A percentile compares a stretch with the other conserved stretches of the same genome.
These are phyloP conservation scores for Metalampra italica DNA, from an alignment of 2,888 invertebrate genomes.

Conservation along the genomic window DNA sequence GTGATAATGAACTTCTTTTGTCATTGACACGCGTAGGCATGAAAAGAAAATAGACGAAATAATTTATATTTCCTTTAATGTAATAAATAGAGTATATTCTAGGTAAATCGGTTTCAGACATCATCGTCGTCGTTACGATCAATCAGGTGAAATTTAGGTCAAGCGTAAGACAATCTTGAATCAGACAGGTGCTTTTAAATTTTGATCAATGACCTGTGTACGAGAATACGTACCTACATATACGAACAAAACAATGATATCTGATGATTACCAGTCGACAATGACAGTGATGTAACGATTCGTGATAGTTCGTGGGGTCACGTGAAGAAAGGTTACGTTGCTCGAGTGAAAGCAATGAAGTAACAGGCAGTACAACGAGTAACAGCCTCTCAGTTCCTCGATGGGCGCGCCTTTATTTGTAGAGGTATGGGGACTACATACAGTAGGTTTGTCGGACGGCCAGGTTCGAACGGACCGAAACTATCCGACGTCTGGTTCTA, in stretches of 20 bases:
- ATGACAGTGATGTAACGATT: conserved; percentile 22
- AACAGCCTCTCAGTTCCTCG: conserved; percentile 15
- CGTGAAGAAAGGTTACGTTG: conserved; percentile 52
- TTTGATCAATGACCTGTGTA: background rate
- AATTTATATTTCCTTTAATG: too few species aligned
- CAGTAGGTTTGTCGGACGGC: too few species aligned
- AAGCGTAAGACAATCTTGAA: too few species aligned
- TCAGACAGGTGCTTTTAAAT: too few species aligned
- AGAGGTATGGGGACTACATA: background rate
- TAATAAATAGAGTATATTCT: too few species aligned
- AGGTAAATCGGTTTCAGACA: too few species aligned
- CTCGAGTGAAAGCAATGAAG: conserved; percentile 48
- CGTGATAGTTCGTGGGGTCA: conserved; percentile 58
- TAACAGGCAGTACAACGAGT: conserved; percentile 8
- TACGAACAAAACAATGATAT: conserved; percentile 7
- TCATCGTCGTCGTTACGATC: too few species aligned
- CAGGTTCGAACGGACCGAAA: too few species aligned
- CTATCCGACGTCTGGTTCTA: too few species aligned
- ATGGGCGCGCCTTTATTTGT: conserved; percentile 7
- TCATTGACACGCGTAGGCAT: background rate
- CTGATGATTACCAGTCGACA: conserved; percentile 4
- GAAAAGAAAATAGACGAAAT: too few species aligned
- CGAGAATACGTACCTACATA: conserved; percentile 4
- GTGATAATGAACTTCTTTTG: background rate
- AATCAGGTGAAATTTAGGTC: too few species aligned